Conservation (phyloP, 1,140 invertebrate genomes). For the Leptinotarsa defecta region DNA sequence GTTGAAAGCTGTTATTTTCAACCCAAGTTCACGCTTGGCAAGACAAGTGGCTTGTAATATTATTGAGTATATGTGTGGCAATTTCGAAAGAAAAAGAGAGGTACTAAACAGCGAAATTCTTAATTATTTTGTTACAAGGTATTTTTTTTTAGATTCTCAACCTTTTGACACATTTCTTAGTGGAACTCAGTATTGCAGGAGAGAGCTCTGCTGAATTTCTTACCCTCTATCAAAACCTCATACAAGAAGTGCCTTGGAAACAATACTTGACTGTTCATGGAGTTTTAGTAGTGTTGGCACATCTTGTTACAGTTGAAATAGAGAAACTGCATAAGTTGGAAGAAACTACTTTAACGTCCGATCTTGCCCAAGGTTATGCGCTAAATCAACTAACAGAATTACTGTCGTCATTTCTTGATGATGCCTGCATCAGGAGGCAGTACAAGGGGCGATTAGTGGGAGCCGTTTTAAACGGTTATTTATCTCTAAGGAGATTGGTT, state of each 20-base stretch:
- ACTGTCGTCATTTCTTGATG: conserved; percentile 80
- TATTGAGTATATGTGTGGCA: conserved; percentile 80
- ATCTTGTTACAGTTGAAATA: conserved; percentile 86
- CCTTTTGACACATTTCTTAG: conserved; percentile 85
- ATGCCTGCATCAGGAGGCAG: conserved; percentile 80
- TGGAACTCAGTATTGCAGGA: conserved; percentile 81
- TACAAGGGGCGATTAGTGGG: conserved; percentile 90
- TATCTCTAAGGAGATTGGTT: conserved; percentile 86
- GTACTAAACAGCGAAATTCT: conserved; percentile 44
- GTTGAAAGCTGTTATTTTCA: conserved; percentile 89
- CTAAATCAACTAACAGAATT: conserved; percentile 87
- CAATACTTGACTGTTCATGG: conserved; percentile 89
- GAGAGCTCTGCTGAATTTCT: conserved; percentile 93
- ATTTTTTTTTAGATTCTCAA: conserved; percentile 70
- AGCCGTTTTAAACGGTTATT: conserved; percentile 90
- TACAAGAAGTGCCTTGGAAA: conserved; percentile 86
- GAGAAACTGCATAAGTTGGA: conserved; percentile 83
- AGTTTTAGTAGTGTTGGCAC: conserved; percentile 81
- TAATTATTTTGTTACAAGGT: not conserved
- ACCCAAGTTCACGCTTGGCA: conserved; percentile 85
- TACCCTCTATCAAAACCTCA: conserved; percentile 81
- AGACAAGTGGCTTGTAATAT: conserved; percentile 88
- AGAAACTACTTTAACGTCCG: conserved; percentile 89
- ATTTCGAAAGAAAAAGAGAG: conserved; percentile 71
- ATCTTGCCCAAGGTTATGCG: conserved; percentile 90